Conservation (phyloP, 1,140 invertebrate genomes). For the Bombus balteatus region DNA sequence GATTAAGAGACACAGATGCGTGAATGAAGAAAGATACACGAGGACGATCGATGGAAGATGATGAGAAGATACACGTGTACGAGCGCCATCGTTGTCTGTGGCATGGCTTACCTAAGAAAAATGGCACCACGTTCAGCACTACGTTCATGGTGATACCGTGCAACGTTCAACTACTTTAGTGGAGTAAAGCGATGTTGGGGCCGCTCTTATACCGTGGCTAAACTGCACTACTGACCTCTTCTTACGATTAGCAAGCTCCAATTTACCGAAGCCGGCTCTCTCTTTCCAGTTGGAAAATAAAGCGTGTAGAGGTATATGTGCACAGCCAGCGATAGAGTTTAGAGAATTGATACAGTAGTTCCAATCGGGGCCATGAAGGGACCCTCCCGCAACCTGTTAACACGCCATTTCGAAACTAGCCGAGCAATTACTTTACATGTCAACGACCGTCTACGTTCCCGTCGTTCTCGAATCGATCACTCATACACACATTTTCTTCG, state of each 20-base stretch:
- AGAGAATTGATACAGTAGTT: neutral
- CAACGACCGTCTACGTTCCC: constrained; percentile 14
- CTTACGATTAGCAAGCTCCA: constrained; percentile 59
- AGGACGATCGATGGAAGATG: neutral
- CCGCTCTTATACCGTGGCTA: constrained; percentile 62
- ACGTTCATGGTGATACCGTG: constrained; percentile 55
- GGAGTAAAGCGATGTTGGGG: constrained; percentile 56
- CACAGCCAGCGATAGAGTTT: neutral
- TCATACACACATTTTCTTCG: neutral
- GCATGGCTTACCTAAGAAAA: constrained; percentile 59
- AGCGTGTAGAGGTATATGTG: neutral
- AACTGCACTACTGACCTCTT: constrained; percentile 67
- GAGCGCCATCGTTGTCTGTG: neutral
- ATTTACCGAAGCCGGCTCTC: constrained; percentile 49
- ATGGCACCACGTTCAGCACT: constrained; percentile 53
- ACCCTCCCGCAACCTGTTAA: constrained; percentile 13
- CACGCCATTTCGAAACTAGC: constrained; percentile 5
- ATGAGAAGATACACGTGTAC: neutral
- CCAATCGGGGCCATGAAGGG: constrained; percentile 18
- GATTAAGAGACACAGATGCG: neutral
- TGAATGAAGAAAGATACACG: neutral
- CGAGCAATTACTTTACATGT: constrained; percentile 13
- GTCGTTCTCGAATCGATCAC: neutral
- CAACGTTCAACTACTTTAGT: constrained; percentile 60
- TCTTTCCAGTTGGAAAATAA: constrained; percentile 53